Conservation (phyloP, 2,797 vertebrate species). For the Anomalospiza imberbis region DNA sequence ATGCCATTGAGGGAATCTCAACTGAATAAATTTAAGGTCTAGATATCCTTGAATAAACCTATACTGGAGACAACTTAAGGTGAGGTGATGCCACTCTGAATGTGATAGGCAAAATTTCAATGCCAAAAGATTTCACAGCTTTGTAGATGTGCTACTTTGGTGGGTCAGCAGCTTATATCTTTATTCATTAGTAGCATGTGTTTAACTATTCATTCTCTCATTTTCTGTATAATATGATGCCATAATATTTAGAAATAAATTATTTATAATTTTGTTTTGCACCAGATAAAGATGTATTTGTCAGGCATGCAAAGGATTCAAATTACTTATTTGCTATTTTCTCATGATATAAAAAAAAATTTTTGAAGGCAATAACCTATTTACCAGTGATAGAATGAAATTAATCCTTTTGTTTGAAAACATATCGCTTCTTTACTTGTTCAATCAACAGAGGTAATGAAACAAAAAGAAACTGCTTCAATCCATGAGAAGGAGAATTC, state of each 20-base stretch:
- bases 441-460: neutral
- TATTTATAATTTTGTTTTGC: neutral
- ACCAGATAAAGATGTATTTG: neutral
- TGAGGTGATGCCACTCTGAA: neutral
- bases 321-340: neutral
- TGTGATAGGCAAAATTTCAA: neutral
- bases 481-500: neutral
- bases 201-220: neutral
- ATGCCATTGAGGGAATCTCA: accelerated
- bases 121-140: neutral
- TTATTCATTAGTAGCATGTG: neutral
- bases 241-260: neutral
- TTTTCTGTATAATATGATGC: neutral
- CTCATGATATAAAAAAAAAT: neutral
- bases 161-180: neutral
- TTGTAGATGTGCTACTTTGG: neutral
- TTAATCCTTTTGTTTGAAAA: neutral
- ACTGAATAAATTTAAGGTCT: neutral
- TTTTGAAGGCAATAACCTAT: neutral
- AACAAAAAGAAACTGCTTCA: neutral
- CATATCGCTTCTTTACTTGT: neutral
- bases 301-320: neutral
- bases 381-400: neutral
- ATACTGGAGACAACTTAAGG: neutral
- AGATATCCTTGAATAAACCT: neutral